phyloP scores from a whole-genome alignment of 2,888 invertebrate genomes.

The Hypsopygia costalis region DNA sequence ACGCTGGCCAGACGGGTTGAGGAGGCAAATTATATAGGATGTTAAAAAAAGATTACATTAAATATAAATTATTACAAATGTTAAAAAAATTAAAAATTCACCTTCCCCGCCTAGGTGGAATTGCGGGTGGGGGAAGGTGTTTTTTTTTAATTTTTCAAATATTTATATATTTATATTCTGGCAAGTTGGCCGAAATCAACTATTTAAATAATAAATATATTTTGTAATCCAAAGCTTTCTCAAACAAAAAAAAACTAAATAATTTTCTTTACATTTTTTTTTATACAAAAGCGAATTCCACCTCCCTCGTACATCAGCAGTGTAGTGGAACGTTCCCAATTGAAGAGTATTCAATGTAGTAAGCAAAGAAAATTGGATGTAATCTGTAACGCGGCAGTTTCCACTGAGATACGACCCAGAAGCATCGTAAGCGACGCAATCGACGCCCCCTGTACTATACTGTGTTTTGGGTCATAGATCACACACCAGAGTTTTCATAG shows the following conservation, averaged over 20 bases:
- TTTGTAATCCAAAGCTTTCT: too few species aligned
- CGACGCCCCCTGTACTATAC: conserved; percentile 44
- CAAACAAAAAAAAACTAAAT: conserved; percentile 47
- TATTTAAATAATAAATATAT: too few species aligned
- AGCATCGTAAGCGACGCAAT: conserved; percentile 52
- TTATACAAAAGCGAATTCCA: neutral
- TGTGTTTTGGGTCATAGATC: conserved; percentile 41
- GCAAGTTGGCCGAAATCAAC: too few species aligned
- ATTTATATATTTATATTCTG: too few species aligned
- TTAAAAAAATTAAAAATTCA: too few species aligned
- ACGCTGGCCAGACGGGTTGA: too few species aligned
- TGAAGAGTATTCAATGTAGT: conserved; percentile 46
- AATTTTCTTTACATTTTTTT: conserved; percentile 2
- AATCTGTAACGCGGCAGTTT: conserved; percentile 62
- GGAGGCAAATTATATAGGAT: too few species aligned
- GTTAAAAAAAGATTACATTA: too few species aligned
- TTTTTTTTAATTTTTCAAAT: too few species aligned
- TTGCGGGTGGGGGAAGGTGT: too few species aligned
- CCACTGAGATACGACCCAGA: conserved; percentile 57
- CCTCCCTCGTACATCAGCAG: conserved; percentile 3
- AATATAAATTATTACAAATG: too few species aligned
- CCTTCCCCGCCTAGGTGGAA: too few species aligned
- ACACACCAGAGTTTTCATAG: conserved; percentile 1
- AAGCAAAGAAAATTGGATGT: conserved; percentile 57
- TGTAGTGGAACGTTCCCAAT: conserved; percentile 18